These are phyloP conservation scores for Mesoclemmys tuberculata DNA, from an alignment of 2,113 vertebrate genomes.

Conservation along the genomic window DNA sequence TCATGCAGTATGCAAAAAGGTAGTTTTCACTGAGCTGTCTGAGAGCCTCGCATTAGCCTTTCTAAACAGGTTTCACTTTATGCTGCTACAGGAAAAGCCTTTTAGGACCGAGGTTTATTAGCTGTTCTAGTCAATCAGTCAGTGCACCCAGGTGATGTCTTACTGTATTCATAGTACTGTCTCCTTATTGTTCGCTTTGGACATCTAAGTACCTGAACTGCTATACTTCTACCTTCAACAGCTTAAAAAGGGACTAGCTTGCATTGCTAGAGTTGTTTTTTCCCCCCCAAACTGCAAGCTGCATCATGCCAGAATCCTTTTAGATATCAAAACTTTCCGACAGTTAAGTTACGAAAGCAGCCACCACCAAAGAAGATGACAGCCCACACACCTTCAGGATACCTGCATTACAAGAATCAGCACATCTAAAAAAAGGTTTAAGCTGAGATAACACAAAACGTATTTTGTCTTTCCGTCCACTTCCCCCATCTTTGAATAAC, in stretches of 20 bases:
- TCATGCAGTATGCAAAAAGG: not conserved
- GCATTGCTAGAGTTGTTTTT: slow-evolving; percentile 62
- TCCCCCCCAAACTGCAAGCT: slow-evolving; percentile 64
- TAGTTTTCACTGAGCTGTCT: slow-evolving; percentile 43
- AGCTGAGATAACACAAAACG: slow-evolving; percentile 65
- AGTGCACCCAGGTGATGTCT: slow-evolving; percentile 14
- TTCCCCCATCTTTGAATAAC: slow-evolving; percentile 41
- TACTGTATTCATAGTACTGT: not conserved
- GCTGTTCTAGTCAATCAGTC: slow-evolving; percentile 64
- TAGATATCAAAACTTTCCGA: slow-evolving; percentile 77
- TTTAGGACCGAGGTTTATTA: slow-evolving; percentile 57
- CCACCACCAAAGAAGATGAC: slow-evolving; percentile 69
- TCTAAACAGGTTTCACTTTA: slow-evolving; percentile 51
- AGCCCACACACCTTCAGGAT: slow-evolving; percentile 84
- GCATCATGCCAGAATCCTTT: slow-evolving; percentile 78
- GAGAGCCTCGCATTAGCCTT: slow-evolving; percentile 36
- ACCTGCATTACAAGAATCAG: slow-evolving; percentile 77
- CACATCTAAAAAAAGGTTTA: slow-evolving; percentile 80
- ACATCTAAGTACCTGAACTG: slow-evolving; percentile 49
- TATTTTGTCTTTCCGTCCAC: slow-evolving; percentile 58
- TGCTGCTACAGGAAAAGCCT: slow-evolving; percentile 3
- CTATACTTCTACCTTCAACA: slow-evolving; percentile 42
- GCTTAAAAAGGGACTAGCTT: slow-evolving; percentile 68
- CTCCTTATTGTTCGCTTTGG: slow-evolving; percentile 14
- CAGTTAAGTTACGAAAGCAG: slow-evolving; percentile 80